Conservation (phyloP, 2,113 vertebrate species). For the Rattus rattus region DNA sequence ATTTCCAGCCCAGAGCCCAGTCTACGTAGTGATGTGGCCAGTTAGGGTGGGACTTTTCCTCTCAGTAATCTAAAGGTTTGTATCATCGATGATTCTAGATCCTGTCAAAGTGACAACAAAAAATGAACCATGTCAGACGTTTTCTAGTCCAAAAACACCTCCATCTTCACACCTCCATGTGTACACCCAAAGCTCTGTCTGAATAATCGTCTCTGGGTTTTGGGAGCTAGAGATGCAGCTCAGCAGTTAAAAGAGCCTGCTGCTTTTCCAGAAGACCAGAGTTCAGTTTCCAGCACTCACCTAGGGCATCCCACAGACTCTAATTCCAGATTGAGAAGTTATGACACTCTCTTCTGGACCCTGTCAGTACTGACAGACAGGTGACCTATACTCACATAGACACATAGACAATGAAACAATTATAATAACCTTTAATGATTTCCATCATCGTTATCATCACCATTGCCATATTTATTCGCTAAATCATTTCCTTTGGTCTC, state of each 20-base stretch:
- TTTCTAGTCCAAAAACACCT: background rate
- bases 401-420: background rate
- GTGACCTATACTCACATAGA: background rate
- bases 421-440: background rate
- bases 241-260: background rate
- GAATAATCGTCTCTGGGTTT: rapidly evolving
- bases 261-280: background rate
- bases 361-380: background rate
- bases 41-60: background rate
- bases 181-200: background rate
- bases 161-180: no score
- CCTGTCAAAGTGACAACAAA: background rate
- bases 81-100: background rate
- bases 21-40: no score
- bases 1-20: no score
- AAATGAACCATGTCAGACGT: background rate
- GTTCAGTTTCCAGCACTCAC: background rate
- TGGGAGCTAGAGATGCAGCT: background rate
- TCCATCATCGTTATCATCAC: background rate
- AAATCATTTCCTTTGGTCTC: background rate
- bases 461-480: background rate
- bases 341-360: background rate
- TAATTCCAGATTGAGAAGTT: background rate
- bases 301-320: background rate
- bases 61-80: background rate